These are phyloP conservation scores for Tapera naevia DNA, from an alignment of 2,797 vertebrate genomes.

Conservation along the genomic window DNA sequence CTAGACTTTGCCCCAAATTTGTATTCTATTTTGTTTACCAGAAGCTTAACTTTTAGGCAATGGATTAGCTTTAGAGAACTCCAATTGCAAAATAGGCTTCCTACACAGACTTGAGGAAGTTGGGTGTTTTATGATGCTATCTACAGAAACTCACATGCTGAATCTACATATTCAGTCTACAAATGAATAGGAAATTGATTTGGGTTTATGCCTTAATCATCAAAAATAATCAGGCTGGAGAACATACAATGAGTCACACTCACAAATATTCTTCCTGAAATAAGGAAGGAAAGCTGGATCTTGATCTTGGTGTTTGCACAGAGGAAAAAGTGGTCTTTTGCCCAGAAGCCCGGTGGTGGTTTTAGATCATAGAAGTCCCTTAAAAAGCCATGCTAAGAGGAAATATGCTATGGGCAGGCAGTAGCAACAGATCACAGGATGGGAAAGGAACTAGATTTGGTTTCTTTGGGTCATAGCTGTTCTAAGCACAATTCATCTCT, in stretches of 20 bases:
- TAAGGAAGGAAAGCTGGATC: not conserved
- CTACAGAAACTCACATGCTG: not conserved
- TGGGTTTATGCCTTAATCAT: not conserved
- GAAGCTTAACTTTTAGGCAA: not conserved
- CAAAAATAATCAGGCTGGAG: not conserved
- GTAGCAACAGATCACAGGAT: not conserved
- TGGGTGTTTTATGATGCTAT: not conserved
- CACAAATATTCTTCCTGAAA: not conserved
- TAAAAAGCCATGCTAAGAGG: not conserved
- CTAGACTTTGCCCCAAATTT: not conserved
- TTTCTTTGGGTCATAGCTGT: not conserved
- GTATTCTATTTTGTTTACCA: not conserved
- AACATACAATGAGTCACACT: not conserved
- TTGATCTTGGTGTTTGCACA: not conserved
- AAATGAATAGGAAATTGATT: not conserved
- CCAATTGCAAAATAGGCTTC: not conserved
- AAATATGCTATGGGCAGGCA: not conserved
- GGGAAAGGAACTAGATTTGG: not conserved
- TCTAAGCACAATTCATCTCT: not conserved
- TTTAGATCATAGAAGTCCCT: not conserved
- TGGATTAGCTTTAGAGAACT: not conserved
- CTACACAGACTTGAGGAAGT: not conserved
- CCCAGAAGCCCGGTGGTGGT: not conserved
- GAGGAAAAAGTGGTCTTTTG: not conserved
- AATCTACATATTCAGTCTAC: not conserved